These are phyloP conservation scores for Automeris io DNA, from an alignment of 2,888 invertebrate species.

Conservation along the genomic window DNA sequence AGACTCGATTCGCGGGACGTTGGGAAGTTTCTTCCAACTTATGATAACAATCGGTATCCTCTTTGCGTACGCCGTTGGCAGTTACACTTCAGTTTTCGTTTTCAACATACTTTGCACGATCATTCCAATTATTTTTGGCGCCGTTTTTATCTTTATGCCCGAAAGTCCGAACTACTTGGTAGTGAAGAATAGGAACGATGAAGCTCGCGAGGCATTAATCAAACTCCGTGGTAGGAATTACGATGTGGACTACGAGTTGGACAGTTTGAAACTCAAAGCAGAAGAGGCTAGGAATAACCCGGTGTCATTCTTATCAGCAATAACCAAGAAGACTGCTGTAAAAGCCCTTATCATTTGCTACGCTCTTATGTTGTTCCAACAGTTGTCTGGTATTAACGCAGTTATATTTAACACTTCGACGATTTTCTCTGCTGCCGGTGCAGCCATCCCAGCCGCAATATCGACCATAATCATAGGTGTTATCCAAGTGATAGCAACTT, in stretches of 20 bases:
- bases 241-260: conserved; percentile 80
- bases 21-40: conserved; percentile 93
- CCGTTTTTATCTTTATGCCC: conserved; percentile 88
- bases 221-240: conserved; percentile 85
- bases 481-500: conserved; percentile 87
- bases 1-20: conserved; percentile 86
- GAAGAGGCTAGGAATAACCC: conserved; percentile 70
- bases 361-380: conserved; percentile 93
- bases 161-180: conserved; percentile 88
- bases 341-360: conserved; percentile 84
- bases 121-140: conserved; percentile 82
- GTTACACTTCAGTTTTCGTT: conserved; percentile 70
- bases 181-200: conserved; percentile 78
- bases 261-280: conserved; percentile 75
- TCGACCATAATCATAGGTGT: conserved; percentile 89
- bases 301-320: conserved; percentile 73
- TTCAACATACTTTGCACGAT: conserved; percentile 81
- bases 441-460: conserved; percentile 72
- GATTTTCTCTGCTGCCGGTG: conserved; percentile 84
- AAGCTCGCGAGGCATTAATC: conserved; percentile 82
- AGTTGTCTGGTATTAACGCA: conserved; percentile 89
- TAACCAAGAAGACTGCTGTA: conserved; percentile 78
- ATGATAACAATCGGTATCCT: conserved; percentile 91
- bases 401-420: conserved; percentile 86
- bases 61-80: conserved; percentile 83